Base-by-base conservation (phyloP, 2,888 invertebrate genomes). In the Athetis lepigone region DNA sequence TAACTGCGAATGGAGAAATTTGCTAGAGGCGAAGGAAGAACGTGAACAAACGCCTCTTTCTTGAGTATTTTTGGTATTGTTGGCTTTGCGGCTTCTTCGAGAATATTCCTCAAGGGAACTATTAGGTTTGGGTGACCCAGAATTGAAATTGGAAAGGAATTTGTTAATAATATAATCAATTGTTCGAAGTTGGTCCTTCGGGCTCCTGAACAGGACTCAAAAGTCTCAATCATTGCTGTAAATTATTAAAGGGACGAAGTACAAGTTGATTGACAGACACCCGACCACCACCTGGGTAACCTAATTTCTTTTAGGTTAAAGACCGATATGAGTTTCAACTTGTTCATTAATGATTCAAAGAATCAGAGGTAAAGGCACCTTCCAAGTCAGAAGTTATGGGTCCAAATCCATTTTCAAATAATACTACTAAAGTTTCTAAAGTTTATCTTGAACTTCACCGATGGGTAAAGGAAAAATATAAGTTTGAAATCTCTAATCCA, bases 41-140 rank as follows among this genome's bases (percentile, higher is more conserved):
- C 40, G 7, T 47, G 16, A 21, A 8, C 27, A 36, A 66, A 52
- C 25, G 39, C 29, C 13, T 46, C 37, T 58, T 65, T 62, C 25
- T 55, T 25, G 8, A 56, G 27, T 46, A 37, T 33, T 50, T 62
- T 63, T 54, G 42, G 46, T 69, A 49, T 75, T 66, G 27, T 27
- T 69, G 42, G 23, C 49, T 45, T 37, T 46, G 16, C 9, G 18
- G 40, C 19, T 55, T 57, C 59, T 42, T 42, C 46, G 27, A 52
- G 46, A 76, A 54, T 58, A 8, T 58, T 59, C 79, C 77, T 76
- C 33, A 23, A 70, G 77, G 79, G 79, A 50, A n/a, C 45, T 72
- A 79, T 79, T 72, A 62, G 39, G 29, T 50, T 50, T 36, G 39
- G 51, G 16, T 55, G 79, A 54, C 64, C 62, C 40, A 56, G 55